Evolutionary conservation across 2,888 invertebrate genomes (phyloP), one percentile per base, ranked within the genome.

Genomic region (Girardia tigrina): DNA sequence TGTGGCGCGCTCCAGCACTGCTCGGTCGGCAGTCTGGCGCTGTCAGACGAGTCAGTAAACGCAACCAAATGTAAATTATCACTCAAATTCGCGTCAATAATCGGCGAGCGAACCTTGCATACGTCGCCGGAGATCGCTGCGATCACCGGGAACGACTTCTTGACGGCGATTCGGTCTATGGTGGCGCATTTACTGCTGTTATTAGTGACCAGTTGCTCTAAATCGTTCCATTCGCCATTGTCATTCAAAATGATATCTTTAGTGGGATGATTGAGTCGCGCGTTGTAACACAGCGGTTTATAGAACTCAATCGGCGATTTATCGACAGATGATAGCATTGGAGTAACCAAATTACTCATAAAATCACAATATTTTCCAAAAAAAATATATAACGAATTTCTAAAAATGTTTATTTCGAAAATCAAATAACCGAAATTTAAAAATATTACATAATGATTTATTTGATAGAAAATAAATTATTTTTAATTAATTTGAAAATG

Each of bases 281-380:
- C 56, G 23, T 56, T 56, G n/a, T 23, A n/a, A 56, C 56, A 56
- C n/a, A 23, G n/a, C n/a, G 56, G 23, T 20, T 16, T 56, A 12
- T n/a, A 16, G n/a, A 56, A 56, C 6, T 23, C n/a, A 56, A 56
- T 56, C n/a, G 56, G 4, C 20, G 56, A 56, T 8, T 56, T 56
- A 56, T 56, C 56, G n/a, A 56, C 56, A 56, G 56, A 56, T 56
- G 56, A 20, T 56, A 56, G 56, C 56, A 56, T 56, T 56, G 56
- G 56, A 56, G 56, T 56, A 56, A 56, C 56, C 56, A 56, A 56
- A 56, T 56, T 56, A 23, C 56, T 56, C 56, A 56, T 56, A 56
- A 56, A 56, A n/a, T 56, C 23, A 56, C n/a, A 20, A 56, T 4
- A 23, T 56, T 56, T 20, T 16, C 56, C 23, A 56, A 56, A 56